phyloP scores from a whole-genome alignment of 2,113 vertebrate genomes.

The Merops nubicus region DNA sequence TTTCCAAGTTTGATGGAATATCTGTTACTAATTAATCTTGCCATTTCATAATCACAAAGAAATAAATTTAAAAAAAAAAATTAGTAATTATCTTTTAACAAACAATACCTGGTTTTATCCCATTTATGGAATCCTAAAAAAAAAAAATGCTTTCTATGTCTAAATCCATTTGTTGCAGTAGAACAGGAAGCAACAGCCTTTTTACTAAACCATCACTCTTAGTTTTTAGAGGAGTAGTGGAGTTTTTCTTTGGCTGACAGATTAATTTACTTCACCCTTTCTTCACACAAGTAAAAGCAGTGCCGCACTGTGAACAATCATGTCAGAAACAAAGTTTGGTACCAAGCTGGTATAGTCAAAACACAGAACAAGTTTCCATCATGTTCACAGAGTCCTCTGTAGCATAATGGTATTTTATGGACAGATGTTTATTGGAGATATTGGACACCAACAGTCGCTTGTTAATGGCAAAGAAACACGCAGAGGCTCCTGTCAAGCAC shows the following conservation, averaged over 20 bases:
- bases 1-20: not conserved
- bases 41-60: not conserved
- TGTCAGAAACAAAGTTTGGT: not conserved
- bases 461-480: not conserved
- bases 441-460: rapidly evolving
- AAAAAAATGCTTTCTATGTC: not conserved
- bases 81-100: not conserved
- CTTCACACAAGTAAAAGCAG: not conserved
- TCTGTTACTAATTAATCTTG: not conserved
- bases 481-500: not conserved
- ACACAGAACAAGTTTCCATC: not conserved
- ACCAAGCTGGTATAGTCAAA: not conserved
- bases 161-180: not conserved
- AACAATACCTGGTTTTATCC: not conserved
- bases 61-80: not conserved
- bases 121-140: not conserved
- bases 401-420: not conserved
- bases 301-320: not conserved
- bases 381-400: not conserved
- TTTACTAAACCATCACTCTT: not conserved
- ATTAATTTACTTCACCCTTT: not conserved
- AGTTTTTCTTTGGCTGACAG: not conserved
- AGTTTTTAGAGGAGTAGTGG: not conserved
- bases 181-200: not conserved
- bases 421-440: not conserved